These are phyloP conservation scores for Nemotelus pantherinus DNA, from an alignment of 2,888 invertebrate genomes.

Conservation along the genomic window DNA sequence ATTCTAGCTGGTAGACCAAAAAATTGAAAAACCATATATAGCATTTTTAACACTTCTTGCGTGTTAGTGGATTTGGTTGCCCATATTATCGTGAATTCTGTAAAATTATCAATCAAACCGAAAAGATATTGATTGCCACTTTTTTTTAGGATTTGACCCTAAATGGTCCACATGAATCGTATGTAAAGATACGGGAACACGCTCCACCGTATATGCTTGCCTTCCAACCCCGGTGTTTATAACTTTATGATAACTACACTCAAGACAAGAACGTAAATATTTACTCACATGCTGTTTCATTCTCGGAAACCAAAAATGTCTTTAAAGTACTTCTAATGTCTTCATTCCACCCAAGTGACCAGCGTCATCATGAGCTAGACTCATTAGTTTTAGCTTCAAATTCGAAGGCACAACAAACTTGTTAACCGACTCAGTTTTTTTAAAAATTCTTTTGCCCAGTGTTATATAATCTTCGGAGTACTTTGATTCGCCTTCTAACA, in stretches of 20 bases:
- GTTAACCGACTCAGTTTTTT: too few relatives aligned
- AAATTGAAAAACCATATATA: conserved; percentile 49
- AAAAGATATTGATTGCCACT: conserved; percentile 13
- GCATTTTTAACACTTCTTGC: conserved; percentile 48
- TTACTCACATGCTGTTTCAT: conserved; percentile 42
- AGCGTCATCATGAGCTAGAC: conserved; percentile 44
- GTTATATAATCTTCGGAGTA: background rate
- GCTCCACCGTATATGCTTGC: background rate
- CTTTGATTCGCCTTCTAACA: background rate
- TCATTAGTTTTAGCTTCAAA: background rate
- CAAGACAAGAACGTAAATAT: conserved; percentile 44
- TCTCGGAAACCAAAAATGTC: conserved; percentile 52
- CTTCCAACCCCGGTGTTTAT: background rate
- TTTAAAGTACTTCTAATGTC: conserved; percentile 42
- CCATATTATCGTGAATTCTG: conserved; percentile 25
- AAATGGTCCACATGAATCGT: conserved; percentile 5
- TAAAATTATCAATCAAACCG: conserved; percentile 42
- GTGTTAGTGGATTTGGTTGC: conserved; percentile 49
- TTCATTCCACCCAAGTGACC: conserved; percentile 47
- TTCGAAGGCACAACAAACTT: too few relatives aligned
- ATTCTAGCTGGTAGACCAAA: conserved; percentile 53
- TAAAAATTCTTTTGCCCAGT: background rate
- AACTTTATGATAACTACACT: conserved; percentile 41
- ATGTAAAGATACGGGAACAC: background rate
- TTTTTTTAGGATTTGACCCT: conserved; percentile 9